Conservation (phyloP, 2,113 vertebrate genomes). For the Heterotis niloticus region DNA sequence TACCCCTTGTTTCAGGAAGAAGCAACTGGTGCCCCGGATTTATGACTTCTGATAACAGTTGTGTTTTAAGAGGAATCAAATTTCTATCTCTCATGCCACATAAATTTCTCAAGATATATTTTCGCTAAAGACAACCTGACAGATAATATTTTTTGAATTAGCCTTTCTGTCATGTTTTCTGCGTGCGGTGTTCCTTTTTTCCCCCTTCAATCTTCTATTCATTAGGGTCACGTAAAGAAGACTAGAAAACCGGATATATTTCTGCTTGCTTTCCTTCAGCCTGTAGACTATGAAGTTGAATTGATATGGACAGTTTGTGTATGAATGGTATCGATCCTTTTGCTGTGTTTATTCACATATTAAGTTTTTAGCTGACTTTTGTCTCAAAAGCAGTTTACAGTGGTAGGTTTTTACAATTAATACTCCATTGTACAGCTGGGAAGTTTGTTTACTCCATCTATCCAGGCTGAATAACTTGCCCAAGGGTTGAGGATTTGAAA, state of each 20-base stretch:
- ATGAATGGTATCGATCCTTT: background rate
- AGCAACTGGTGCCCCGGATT: constrained; percentile 47
- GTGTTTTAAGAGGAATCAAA: constrained; percentile 51
- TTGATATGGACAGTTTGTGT: too few relatives aligned
- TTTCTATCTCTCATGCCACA: constrained; percentile 38
- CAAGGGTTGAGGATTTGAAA: too few relatives aligned
- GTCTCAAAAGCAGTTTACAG: background rate
- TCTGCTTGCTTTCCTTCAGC: background rate
- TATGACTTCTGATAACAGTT: constrained; percentile 48
- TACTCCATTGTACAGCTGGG: too few relatives aligned
- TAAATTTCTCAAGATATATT: constrained; percentile 25
- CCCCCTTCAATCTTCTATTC: background rate
- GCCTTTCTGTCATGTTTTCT: background rate
- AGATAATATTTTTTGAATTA: constrained; percentile 18
- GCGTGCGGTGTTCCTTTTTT: background rate
- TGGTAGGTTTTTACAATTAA: too few relatives aligned
- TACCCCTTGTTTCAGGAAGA: constrained; percentile 45
- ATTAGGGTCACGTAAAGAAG: constrained; percentile 4
- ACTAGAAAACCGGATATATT: background rate
- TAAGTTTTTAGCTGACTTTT: background rate
- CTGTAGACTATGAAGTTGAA: too few relatives aligned
- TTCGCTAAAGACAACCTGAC: constrained; percentile 14
- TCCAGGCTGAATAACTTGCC: too few relatives aligned
- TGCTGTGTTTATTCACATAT: background rate
- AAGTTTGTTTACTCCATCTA: too few relatives aligned